Conservation (phyloP, 2,113 vertebrate genomes). For the Ciconia stormi region DNA sequence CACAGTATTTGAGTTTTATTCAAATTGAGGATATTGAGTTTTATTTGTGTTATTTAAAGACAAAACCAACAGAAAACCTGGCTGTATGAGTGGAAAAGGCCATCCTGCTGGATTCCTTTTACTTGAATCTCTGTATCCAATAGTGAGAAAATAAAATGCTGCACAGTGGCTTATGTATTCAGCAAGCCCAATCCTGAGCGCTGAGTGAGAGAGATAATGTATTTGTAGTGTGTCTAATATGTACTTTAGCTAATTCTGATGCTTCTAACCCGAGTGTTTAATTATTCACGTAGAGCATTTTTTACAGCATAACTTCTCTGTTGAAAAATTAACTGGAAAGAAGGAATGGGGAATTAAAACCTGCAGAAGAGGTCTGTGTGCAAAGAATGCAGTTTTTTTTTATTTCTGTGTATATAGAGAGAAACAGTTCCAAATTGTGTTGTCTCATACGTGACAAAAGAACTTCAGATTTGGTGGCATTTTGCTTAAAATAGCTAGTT, state of each 20-base stretch:
- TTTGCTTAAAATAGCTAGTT: not conserved
- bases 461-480: not conserved
- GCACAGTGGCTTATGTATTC: rapidly evolving
- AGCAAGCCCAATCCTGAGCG: not conserved
- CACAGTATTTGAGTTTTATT: not conserved
- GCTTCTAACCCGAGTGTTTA: not conserved
- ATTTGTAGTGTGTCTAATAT: not conserved
- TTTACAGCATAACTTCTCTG: not conserved
- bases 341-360: not conserved
- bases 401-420: not conserved
- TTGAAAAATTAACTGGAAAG: not conserved
- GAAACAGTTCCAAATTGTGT: not conserved
- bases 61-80: not conserved
- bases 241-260: not conserved
- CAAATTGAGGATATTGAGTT: too few species aligned
- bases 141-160: not conserved
- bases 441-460: not conserved
- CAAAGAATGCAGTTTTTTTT: not conserved
- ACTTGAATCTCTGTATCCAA: not conserved
- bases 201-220: not conserved
- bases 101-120: not conserved
- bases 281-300: not conserved
- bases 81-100: not conserved
- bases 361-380: not conserved
- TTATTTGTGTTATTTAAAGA: not conserved